Evolutionary conservation across 2,797 vertebrate genomes (phyloP).

Genomic region (Micrastur ruficollis): DNA sequence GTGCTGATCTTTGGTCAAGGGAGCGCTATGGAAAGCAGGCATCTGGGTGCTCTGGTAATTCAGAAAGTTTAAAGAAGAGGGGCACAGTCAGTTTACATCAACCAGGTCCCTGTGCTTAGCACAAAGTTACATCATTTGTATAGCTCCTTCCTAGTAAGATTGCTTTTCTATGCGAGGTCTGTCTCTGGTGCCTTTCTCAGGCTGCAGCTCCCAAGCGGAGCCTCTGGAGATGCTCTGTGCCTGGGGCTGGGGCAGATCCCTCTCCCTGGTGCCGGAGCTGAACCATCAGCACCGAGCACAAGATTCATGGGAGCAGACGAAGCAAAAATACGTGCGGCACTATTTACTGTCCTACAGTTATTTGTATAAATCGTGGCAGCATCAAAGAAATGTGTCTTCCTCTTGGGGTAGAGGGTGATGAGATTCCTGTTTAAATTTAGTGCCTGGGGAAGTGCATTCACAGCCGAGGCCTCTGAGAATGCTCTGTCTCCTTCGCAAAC

Average conservation of each 20-base stretch:
- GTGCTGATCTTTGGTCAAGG: background rate
- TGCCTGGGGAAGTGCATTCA: background rate
- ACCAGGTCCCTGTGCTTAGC: background rate
- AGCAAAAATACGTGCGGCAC: accelerated
- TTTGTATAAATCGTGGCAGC: background rate
- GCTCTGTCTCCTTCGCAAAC: background rate
- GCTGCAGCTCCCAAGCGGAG: background rate
- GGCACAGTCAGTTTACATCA: background rate
- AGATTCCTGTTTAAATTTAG: slow-evolving; percentile 23
- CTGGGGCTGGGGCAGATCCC: background rate
- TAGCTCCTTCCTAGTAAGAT: background rate
- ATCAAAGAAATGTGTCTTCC: slow-evolving; percentile 16
- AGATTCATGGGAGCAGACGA: background rate
- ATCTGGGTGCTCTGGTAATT: background rate
- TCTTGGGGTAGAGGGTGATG: background rate
- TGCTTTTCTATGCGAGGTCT: background rate
- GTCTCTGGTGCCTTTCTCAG: background rate
- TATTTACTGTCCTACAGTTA: background rate
- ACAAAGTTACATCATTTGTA: background rate
- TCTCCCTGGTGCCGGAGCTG: background rate
- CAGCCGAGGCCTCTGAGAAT: slow-evolving; percentile 21
- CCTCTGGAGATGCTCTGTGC: background rate
- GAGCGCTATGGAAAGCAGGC: accelerated
- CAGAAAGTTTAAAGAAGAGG: background rate
- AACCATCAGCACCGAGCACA: background rate